A percentile compares a stretch with the other conserved stretches of the same genome.
Conservation (phyloP, 2,888 invertebrate genomes). For the Eurytoma adleriae region DNA sequence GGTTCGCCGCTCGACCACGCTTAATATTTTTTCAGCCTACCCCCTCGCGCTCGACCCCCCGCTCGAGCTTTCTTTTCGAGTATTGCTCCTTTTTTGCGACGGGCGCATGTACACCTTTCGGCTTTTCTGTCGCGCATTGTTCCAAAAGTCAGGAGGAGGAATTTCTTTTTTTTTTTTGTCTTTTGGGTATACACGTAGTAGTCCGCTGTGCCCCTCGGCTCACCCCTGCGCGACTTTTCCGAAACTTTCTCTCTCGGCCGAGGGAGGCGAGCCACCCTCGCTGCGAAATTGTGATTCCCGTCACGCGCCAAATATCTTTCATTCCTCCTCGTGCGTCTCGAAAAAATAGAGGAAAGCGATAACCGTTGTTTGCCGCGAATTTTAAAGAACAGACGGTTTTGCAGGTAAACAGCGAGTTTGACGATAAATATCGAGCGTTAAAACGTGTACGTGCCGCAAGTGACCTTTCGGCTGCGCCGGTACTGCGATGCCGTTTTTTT, state of each 20-base stretch:
- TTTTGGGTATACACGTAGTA: too few relatives aligned
- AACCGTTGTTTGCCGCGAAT: constrained; percentile 28
- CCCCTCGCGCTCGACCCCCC: neutral
- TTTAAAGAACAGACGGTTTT: constrained; percentile 15
- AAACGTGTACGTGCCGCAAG: too few relatives aligned
- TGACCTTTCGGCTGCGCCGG: too few relatives aligned
- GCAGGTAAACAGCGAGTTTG: constrained; percentile 1
- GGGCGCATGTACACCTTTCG: neutral
- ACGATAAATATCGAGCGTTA: neutral
- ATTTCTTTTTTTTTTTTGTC: neutral
- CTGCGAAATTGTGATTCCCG: constrained; percentile 12
- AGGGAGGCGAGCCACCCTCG: neutral
- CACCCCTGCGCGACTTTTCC: constrained; percentile 25
- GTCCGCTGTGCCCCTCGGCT: neutral
- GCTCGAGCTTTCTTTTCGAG: constrained; percentile 11
- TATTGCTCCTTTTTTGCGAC: constrained; percentile 32
- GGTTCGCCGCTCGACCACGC: neutral
- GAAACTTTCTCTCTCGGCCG: constrained; percentile 37
- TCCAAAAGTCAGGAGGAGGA: constrained; percentile 11
- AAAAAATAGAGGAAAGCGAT: neutral
- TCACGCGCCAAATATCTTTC: constrained; percentile 46
- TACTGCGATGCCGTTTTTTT: neutral
- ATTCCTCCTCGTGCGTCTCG: neutral
- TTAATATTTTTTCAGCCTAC: constrained; percentile 21
- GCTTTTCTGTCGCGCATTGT: constrained; percentile 23